Percentiles rank a stretch among this genome's conserved stretches.
phyloP scores from a whole-genome alignment of 2,113 vertebrate species.

The Raphicerus campestris region DNA sequence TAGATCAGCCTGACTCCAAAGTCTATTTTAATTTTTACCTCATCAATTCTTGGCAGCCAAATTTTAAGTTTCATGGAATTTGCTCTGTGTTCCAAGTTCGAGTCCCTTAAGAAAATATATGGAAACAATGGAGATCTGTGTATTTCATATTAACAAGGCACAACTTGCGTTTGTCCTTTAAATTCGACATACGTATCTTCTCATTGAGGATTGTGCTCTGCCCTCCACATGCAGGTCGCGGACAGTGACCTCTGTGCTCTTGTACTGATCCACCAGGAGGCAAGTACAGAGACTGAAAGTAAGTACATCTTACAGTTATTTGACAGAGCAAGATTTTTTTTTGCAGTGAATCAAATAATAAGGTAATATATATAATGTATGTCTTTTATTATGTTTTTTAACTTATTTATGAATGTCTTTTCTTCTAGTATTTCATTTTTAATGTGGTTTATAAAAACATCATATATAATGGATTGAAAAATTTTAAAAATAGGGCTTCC shows the following conservation, averaged over 20 bases:
- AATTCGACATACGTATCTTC: not conserved
- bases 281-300: not conserved
- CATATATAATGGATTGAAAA: not conserved
- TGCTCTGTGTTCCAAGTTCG: not conserved
- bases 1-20: not conserved
- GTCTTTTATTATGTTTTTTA: not conserved
- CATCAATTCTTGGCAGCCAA: not conserved
- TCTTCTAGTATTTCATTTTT: conserved; percentile 30
- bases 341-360: not conserved
- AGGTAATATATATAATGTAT: not conserved
- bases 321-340: not conserved
- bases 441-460: not conserved
- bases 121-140: not conserved
- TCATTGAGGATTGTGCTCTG: not conserved
- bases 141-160: not conserved
- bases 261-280: not conserved
- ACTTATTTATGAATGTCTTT: not conserved
- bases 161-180: not conserved
- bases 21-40: conserved; percentile 14
- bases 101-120: not conserved
- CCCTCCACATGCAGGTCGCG: not conserved
- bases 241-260: not conserved
- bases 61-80: not conserved
- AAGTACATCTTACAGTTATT: not conserved
- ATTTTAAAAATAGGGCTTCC: not conserved